Percentiles rank a stretch among this genome's conserved stretches.
These are phyloP conservation scores for Sebastes matsubarae DNA, from an alignment of 2,797 vertebrate species.

Conservation along the genomic window DNA sequence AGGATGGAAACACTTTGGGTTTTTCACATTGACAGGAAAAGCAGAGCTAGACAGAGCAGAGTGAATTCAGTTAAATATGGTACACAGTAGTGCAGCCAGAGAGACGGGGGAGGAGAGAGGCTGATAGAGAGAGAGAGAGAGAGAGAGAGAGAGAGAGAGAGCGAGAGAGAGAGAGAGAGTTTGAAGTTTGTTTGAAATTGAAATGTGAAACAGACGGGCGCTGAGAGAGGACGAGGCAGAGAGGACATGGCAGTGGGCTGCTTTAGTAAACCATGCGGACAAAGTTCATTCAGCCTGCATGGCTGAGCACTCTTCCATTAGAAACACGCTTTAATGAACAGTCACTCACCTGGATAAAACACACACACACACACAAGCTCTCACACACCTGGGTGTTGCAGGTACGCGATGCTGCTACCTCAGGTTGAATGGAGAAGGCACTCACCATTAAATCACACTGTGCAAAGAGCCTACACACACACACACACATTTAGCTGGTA, in stretches of 20 bases:
- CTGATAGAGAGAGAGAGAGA: neutral
- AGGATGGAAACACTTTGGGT: too few species aligned
- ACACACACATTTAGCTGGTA: neutral
- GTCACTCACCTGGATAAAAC: conserved; percentile 19
- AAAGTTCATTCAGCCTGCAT: conserved; percentile 15
- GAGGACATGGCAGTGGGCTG: neutral
- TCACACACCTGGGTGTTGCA: neutral
- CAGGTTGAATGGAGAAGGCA: neutral
- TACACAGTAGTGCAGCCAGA: neutral
- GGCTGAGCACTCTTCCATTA: conserved; percentile 14
- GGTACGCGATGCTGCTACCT: neutral
- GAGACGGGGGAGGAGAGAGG: neutral
- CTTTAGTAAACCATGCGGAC: conserved; percentile 8
- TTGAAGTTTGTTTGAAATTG: conserved; percentile 25
- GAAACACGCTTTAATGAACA: conserved; percentile 22
- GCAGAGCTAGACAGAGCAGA: too few species aligned
- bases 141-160: neutral
- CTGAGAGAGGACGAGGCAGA: neutral
- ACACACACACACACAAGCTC: neutral
- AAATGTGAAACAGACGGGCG: neutral
- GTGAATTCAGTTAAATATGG: neutral
- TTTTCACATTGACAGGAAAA: too few species aligned
- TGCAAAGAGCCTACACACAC: neutral
- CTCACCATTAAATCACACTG: neutral
- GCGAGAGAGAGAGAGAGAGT: neutral